Base-by-base conservation (phyloP, 2,113 vertebrate genomes). In the Xyliphius kryptos region DNA sequence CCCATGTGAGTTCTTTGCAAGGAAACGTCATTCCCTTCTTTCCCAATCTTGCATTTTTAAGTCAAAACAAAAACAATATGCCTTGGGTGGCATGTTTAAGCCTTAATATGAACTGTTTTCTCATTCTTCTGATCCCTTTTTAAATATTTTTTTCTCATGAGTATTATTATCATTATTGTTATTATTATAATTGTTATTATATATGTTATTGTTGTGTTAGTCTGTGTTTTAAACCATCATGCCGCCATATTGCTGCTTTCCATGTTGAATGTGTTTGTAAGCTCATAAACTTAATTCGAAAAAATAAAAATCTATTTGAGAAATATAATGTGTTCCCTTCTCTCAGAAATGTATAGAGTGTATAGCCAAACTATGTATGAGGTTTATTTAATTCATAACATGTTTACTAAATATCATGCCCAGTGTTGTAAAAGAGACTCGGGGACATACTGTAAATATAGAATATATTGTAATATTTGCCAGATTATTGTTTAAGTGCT, bases 81-180 rank as follows among this genome's bases (percentile, higher is more conserved):
- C 22, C 60, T 26, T 16, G 16, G 12, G 40, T 51, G 52, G 58
- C 59, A 69, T 60, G 69, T 56, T 52, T 53, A 56, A 69, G 73
- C 73, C 73, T 75, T 75, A 75, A 75, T 66, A n/a, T 72, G 73
- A 58, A 64, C 43, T 49, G 52, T 64, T 0, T 68, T 51, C 50
- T 19, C 19, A 20, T 40, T 22, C 54, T 64, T 55, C 21, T 60
- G 52, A 2, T 10, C 5, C n/a, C n/a, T n/a, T n/a, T n/a, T n/a
- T n/a, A n/a, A n/a, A n/a, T n/a, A n/a, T n/a, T n/a, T n/a, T n/a
- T n/a, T n/a, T n/a, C n/a, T n/a, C n/a, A n/a, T n/a, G n/a, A n/a
- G n/a, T n/a, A n/a, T n/a, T n/a, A n/a, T n/a, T n/a, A n/a, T n/a
- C n/a, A n/a, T n/a, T n/a, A n/a, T n/a, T n/a, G n/a, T n/a, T n/a